Conservation (phyloP, 2,113 vertebrate genomes). For the Sander vitreus region DNA sequence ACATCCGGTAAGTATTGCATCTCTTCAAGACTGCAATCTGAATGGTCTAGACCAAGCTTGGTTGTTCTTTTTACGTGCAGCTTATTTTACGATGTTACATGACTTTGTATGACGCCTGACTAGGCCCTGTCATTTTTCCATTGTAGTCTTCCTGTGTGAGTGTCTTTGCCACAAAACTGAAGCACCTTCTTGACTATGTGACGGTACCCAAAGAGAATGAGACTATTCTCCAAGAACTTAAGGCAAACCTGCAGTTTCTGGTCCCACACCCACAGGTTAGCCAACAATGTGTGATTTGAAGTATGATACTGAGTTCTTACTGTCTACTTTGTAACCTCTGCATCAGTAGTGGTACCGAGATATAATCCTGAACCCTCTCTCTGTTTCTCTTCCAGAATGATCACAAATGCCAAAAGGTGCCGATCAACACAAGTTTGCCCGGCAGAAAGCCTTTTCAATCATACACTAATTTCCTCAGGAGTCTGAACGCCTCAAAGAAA, state of each 20-base stretch:
- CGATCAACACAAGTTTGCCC: fast-evolving
- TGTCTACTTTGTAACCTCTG: background rate
- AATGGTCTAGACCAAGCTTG: background rate
- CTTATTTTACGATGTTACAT: background rate
- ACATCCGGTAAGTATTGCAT: slow-evolving; percentile 43
- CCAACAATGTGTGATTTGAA: background rate
- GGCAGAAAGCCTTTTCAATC: fast-evolving
- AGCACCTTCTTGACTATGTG: background rate
- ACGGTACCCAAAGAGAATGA: fast-evolving
- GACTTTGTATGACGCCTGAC: background rate
- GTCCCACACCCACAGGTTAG: background rate
- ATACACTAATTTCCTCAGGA: fast-evolving
- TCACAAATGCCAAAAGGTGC: fast-evolving
- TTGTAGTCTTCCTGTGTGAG: slow-evolving; percentile 31
- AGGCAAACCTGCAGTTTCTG: fast-evolving
- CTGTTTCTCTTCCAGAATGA: slow-evolving; percentile 33
- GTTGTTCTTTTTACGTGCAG: background rate
- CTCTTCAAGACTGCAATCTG: background rate
- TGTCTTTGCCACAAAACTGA: background rate
- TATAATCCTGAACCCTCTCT: background rate
- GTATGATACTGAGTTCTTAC: background rate
- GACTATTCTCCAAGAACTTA: fast-evolving
- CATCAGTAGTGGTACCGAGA: background rate
- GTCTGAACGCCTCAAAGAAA: background rate
- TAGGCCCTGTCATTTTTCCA: background rate